phyloP scores from a whole-genome alignment of 2,888 invertebrate genomes.

The Pediacus dermestoides region DNA sequence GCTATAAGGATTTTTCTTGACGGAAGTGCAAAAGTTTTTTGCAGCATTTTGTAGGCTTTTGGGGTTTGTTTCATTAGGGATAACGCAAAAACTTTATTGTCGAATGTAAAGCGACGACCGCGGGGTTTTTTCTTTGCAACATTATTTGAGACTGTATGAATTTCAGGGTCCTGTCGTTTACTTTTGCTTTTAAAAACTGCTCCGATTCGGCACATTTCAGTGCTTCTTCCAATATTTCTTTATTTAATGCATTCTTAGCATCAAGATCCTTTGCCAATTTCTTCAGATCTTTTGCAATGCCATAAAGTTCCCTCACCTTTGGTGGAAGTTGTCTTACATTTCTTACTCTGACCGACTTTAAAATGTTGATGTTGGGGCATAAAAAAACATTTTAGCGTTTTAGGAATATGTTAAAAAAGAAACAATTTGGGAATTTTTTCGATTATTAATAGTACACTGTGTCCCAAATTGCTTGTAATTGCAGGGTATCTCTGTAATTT shows the following conservation, averaged over 20 bases:
- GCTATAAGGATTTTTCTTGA: constrained; percentile 7
- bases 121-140: not conserved
- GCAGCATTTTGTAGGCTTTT: not conserved
- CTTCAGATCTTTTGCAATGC: not conserved
- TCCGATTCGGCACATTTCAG: not conserved
- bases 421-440: no score
- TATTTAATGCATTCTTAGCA: not conserved
- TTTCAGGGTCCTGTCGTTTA: not conserved
- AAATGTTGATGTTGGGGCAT: no score
- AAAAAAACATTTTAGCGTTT: no score
- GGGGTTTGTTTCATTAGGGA: not conserved
- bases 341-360: no score
- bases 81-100: not conserved
- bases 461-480: no score
- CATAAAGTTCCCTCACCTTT: not conserved
- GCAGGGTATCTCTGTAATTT: no score
- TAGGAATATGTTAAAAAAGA: no score
- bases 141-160: not conserved
- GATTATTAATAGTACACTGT: no score
- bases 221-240: not conserved
- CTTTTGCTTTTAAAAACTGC: not conserved
- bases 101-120: not conserved
- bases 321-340: no score
- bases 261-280: not conserved
- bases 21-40: constrained; percentile 11